These are phyloP conservation scores for Sphaerodactylus townsendi DNA, from an alignment of 2,113 vertebrate genomes.

Conservation along the genomic window DNA sequence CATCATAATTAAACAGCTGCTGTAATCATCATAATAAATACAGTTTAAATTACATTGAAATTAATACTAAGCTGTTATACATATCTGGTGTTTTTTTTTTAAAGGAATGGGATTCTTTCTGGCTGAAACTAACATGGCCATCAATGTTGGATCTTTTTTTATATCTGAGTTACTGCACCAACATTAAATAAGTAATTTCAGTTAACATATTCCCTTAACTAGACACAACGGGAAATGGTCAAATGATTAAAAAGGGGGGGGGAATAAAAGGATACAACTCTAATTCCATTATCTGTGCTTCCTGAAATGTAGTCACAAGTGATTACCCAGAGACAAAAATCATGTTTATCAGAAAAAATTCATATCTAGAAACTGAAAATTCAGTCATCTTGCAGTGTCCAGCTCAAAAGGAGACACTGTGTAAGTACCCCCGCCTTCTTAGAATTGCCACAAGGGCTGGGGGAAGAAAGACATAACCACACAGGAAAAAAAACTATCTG, in stretches of 20 bases:
- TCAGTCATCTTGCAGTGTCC: background rate
- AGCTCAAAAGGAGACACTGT: background rate
- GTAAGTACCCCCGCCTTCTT: background rate
- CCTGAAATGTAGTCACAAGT: background rate
- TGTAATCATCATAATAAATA: slow-evolving; percentile 9
- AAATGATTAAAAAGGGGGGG: background rate
- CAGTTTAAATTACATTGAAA: slow-evolving; percentile 3
- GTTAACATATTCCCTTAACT: background rate
- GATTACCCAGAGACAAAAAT: background rate
- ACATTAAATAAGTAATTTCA: background rate
- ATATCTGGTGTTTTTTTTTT: background rate
- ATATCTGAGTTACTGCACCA: background rate
- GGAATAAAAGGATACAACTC: background rate
- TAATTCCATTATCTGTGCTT: background rate
- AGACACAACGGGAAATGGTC: background rate
- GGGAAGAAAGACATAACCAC: no score
- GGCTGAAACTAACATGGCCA: background rate
- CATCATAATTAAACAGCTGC: slow-evolving; percentile 9
- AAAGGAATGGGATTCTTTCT: background rate
- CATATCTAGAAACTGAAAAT: background rate
- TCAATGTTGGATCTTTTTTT: background rate
- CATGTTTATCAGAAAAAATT: background rate
- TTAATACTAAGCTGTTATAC: background rate
- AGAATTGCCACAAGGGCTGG: no score
- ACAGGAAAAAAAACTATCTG: no score